Conservation (phyloP, 1,140 invertebrate species). For the Pachypeltis micranthus region DNA sequence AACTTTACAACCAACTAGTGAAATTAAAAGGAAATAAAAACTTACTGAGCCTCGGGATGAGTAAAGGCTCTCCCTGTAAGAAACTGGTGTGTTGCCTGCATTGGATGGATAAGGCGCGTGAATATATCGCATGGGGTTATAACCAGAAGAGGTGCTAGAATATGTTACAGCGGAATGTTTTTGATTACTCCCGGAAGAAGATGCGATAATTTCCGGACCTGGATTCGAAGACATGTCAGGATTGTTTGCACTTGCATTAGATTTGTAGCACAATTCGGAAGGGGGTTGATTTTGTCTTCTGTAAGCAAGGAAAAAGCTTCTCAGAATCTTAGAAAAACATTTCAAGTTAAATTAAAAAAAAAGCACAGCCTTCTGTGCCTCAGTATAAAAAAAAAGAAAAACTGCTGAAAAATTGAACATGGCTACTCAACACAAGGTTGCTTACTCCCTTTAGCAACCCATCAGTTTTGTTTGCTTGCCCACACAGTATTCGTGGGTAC, state of each 20-base stretch:
- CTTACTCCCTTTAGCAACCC: too few relatives aligned
- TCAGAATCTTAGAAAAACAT: too few relatives aligned
- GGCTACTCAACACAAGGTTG: too few relatives aligned
- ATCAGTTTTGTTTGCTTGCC: too few relatives aligned
- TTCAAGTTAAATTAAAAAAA: too few relatives aligned
- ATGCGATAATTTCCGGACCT: neutral
- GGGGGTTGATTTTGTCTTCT: slow-evolving; percentile 13
- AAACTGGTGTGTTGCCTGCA: neutral
- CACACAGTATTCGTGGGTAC: too few relatives aligned
- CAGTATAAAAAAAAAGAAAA: too few relatives aligned
- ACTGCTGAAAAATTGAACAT: too few relatives aligned
- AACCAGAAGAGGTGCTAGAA: slow-evolving; percentile 11
- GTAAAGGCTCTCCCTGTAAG: slow-evolving; percentile 11
- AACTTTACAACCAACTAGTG: neutral
- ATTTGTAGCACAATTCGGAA: slow-evolving; percentile 7
- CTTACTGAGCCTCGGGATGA: slow-evolving; percentile 9
- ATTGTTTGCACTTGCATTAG: neutral
- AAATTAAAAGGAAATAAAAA: neutral
- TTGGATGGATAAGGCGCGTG: slow-evolving; percentile 12
- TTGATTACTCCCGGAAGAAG: slow-evolving; percentile 3
- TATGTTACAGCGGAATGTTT: slow-evolving; percentile 7
- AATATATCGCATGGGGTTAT: slow-evolving; percentile 19
- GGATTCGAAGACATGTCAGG: neutral
- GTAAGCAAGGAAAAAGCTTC: too few relatives aligned
- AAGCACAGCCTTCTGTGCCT: too few relatives aligned